Evolutionary conservation across 2,113 vertebrate genomes (phyloP).

Genomic region (Strix aluco): DNA sequence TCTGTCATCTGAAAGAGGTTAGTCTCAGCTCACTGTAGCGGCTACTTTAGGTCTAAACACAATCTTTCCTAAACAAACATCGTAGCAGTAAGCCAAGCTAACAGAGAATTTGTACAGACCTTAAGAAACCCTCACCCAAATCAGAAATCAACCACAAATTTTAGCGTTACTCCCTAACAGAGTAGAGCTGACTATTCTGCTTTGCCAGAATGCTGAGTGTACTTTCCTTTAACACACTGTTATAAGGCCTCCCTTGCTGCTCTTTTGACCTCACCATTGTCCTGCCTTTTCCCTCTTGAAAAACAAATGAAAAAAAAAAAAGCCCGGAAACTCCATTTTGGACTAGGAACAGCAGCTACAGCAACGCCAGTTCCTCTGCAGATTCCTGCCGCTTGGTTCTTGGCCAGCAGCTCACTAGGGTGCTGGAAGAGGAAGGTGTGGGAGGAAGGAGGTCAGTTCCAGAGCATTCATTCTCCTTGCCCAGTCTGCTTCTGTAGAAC

Average conservation of each 20-base stretch:
- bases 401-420: neutral
- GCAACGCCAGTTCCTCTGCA: neutral
- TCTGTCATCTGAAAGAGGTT: neutral
- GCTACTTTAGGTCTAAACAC: neutral
- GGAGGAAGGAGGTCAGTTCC: neutral
- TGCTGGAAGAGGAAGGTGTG: neutral
- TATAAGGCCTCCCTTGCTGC: neutral
- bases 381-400: neutral
- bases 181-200: neutral
- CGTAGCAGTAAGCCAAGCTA: neutral
- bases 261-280: conserved; percentile 28
- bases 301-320: neutral
- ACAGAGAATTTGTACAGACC: neutral
- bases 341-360: neutral
- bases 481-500: neutral
- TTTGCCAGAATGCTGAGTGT: neutral
- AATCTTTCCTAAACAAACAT: neutral
- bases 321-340: neutral
- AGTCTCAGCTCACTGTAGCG: neutral
- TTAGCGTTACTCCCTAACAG: neutral
- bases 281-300: neutral
- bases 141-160: neutral
- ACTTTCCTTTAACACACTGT: neutral
- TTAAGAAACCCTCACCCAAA: neutral
- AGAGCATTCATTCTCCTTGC: neutral